Evolutionary conservation across 2,888 invertebrate species (phyloP), one percentile per base, ranked within the genome.

Genomic region (Antitype chi): DNA sequence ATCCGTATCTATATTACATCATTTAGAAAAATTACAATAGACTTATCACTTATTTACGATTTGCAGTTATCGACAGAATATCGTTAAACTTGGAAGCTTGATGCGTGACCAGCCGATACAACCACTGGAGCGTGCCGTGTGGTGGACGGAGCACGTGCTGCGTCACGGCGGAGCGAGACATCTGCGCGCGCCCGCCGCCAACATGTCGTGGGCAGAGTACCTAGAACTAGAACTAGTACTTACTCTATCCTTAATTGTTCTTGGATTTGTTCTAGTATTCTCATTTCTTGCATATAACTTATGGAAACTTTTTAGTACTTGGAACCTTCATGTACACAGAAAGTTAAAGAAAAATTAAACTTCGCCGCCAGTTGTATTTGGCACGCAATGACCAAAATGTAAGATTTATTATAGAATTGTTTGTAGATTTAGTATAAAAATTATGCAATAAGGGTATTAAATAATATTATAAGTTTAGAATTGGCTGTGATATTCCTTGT

Each of bases 201-300:
- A 47, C 13, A 47, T 47, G 43, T 47, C 43, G 13, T 47, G 43
- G 43, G 11, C 13, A 6, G 6, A 47, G 43, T 47, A 47, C 11
- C 6, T 47, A 47, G 43, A 82, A 69, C n/a, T 82, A 20, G 68
- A 82, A 68, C 62, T 84, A 38, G 62, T 82, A 0, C 6, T 82
- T 0, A 69, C 25, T 60, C 0, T 82, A 38, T 55, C 20, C 1
- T 60, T 20, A n/a, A 53, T 78, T 9, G 52, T 20, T 60, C 25
- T 72, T 2, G 32, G 25, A 13, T 57, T 47, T 47, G 1, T 28
- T 62, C 0, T 73, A 15, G 4, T 70, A 23, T 13, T 78, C 4
- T n/a, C 7, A 62, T 64, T 62, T 28, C 1, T 80, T 52, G 25
- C 32, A 0, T 59, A 67, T n/a, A 76, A 15, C 0, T 38, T 80